A percentile compares a stretch with the other conserved stretches of the same genome.
Conservation (phyloP, 1,140 invertebrate genomes). For the Reticulitermes speratus region DNA sequence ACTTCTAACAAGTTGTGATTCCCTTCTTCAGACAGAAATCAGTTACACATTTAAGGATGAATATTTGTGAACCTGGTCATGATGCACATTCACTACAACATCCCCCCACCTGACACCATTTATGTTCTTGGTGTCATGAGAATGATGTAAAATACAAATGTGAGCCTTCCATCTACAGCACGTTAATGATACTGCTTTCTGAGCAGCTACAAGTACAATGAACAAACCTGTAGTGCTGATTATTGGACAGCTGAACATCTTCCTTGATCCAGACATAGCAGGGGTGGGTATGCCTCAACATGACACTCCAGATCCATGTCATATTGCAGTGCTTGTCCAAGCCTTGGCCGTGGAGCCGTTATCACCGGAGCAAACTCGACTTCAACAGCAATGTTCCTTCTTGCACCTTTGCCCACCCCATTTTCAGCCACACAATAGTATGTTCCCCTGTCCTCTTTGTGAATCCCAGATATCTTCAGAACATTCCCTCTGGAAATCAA, state of each 20-base stretch:
- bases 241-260: constrained; percentile 74
- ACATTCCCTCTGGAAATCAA: constrained; percentile 69
- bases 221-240: constrained; percentile 76
- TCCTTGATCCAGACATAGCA: constrained; percentile 86
- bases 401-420: constrained; percentile 78
- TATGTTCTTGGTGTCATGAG: too few relatives aligned
- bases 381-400: constrained; percentile 82
- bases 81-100: too few relatives aligned
- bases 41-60: too few relatives aligned
- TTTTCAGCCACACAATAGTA: constrained; percentile 95
- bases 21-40: too few relatives aligned
- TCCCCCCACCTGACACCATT: too few relatives aligned
- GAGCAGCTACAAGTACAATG: neutral
- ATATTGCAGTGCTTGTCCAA: constrained; percentile 86
- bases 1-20: too few relatives aligned
- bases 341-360: constrained; percentile 71
- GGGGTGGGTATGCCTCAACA: constrained; percentile 90
- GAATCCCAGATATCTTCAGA: constrained; percentile 76
- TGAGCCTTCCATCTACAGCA: too few relatives aligned
- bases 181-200: too few relatives aligned
- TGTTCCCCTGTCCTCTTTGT: constrained; percentile 85
- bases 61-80: too few relatives aligned
- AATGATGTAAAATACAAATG: too few relatives aligned
- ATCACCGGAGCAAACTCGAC: constrained; percentile 87
- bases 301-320: constrained; percentile 92